Base-by-base conservation (phyloP, 64 coral and sea anemone genomes). In the Montipora capricornis region DNA sequence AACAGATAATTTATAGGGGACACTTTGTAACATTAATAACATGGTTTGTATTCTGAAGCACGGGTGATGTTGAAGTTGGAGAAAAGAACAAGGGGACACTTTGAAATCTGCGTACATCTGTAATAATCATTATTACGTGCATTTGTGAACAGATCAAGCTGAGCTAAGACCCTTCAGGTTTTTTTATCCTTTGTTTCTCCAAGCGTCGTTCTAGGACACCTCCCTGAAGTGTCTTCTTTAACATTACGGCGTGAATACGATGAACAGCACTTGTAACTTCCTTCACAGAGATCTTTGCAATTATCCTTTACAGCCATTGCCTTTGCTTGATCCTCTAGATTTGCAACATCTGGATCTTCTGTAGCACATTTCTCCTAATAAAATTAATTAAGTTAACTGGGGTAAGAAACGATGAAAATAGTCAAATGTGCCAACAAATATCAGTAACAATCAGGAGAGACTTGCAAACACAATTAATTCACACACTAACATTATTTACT, bases 321-420 rank as follows among this genome's bases (percentile, higher is more conserved):
- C 74, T 58, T n/a, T 5, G 8, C n/a, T 44, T 61, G 55, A 10
- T 90, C 49, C 24, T 17, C 49, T 12, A 12, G 37, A 20, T 44
- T 91, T 57, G 26, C 2, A 1, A 8, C 37, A 17, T 48, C 61
- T 47, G 45, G 14, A 49, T 49, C 64, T 85, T 61, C 90, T 83
- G 26, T 17, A 59, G 90, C 81, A 73, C 62, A 12, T 46, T 81
- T 83, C 20, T 92, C 90, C 90, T 92, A 61, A 45, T 67, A 52
- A 14, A 57, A 75, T 0, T 1, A 37, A 37, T 37, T 37, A 11
- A 1, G 11, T 8, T 57, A 57, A 57, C 11, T 6, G 11, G 0
- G 53, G 11, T 57, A 57, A 57, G 6, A 11, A 57, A 8, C 11
- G 2, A 57, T 57, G 6, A 57, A 57, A 11, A 11, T 11, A 5